Conservation (phyloP, 2,888 invertebrate genomes). For the Acleris cristana region DNA sequence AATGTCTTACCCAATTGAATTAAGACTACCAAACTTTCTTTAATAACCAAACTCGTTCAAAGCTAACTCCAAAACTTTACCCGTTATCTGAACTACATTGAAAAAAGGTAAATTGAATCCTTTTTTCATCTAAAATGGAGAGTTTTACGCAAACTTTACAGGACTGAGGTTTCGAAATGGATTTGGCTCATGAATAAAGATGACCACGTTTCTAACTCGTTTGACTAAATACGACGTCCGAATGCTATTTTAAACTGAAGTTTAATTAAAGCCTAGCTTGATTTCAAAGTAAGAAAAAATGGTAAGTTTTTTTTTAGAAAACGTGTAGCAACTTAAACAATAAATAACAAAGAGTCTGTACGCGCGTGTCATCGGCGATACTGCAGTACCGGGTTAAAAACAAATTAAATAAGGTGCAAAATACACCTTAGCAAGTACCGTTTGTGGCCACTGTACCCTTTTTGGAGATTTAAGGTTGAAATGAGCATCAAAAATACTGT, state of each 20-base stretch:
- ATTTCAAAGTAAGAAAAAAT: too few relatives aligned
- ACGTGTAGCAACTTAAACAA: too few relatives aligned
- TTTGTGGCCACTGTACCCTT: too few relatives aligned
- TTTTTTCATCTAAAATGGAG: constrained; percentile 21
- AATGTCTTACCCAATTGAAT: constrained; percentile 1
- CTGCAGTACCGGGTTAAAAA: too few relatives aligned
- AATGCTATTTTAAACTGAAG: neutral
- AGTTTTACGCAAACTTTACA: constrained; percentile 12
- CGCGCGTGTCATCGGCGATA: too few relatives aligned
- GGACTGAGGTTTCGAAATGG: constrained; percentile 22
- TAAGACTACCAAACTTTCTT: constrained; percentile 2
- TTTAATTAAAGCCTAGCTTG: constrained; percentile 2
- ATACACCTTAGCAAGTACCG: too few relatives aligned
- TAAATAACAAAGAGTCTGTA: too few relatives aligned
- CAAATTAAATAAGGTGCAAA: too few relatives aligned
- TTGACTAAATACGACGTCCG: neutral
- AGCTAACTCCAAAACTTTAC: constrained; percentile 19
- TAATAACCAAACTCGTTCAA: constrained; percentile 4
- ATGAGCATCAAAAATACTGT: too few relatives aligned
- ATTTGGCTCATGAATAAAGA: constrained; percentile 34
- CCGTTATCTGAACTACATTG: constrained; percentile 5
- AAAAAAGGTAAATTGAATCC: constrained; percentile 29
- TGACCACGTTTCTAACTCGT: neutral
- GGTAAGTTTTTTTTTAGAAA: too few relatives aligned
- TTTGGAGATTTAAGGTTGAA: too few relatives aligned